Conservation (phyloP, 2,113 vertebrate genomes). For the Mormoops blainvillei region DNA sequence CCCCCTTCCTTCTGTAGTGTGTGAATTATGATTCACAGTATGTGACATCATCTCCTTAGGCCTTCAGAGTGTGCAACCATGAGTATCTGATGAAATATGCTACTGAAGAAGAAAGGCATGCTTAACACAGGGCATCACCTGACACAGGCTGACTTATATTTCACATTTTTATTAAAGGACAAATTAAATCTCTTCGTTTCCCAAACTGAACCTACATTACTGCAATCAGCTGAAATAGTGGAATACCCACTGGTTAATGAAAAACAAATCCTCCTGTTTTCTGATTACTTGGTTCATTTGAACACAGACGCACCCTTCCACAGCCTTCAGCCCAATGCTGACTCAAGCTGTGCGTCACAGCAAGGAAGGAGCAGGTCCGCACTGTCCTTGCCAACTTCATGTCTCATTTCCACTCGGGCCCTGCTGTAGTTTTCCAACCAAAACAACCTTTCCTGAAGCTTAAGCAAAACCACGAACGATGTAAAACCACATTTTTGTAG, state of each 20-base stretch:
- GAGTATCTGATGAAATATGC: background rate
- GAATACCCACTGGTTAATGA: background rate
- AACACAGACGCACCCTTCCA: background rate
- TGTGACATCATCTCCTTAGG: background rate
- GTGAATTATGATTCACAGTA: background rate
- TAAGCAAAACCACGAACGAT: slow-evolving; percentile 19
- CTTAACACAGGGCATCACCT: background rate
- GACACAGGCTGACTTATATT: background rate
- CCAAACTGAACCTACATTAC: background rate
- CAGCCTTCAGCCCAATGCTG: background rate
- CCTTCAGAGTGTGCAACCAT: background rate
- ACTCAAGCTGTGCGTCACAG: background rate
- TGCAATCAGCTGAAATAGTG: background rate
- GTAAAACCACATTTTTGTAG: background rate
- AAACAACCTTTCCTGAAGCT: background rate
- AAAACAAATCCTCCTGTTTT: background rate
- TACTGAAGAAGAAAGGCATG: background rate
- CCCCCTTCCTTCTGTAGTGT: background rate
- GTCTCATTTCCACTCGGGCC: background rate
- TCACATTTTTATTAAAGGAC: background rate
- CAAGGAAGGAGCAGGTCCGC: no score
- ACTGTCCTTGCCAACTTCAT: background rate
- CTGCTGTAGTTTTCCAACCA: background rate
- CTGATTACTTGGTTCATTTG: background rate
- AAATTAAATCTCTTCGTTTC: background rate